Evolutionary conservation across 2,113 vertebrate genomes (phyloP), one percentile per base, ranked within the genome.

Genomic region (Holacanthus passer): DNA sequence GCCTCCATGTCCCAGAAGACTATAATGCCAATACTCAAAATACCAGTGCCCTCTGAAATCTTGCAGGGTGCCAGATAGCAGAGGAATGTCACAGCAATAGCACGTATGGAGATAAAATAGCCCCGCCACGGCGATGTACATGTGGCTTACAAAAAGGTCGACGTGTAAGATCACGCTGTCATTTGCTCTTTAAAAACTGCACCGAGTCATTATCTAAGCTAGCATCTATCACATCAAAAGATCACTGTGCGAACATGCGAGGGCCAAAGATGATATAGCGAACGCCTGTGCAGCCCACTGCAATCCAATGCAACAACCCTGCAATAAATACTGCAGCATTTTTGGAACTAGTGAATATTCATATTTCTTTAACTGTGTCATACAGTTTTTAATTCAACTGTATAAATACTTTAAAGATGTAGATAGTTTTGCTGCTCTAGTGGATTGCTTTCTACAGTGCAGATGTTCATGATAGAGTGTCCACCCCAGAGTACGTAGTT

Each of bases 101-200:
- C 79, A 39, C 43, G 75, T 47, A 13, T 70, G 4, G 31, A 70
- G 47, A 65, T 64, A 60, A 77, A 74, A 79, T 64, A 39, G 31
- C 43, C 32, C 9, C 56, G 55, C 29, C 60, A 3, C 56, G 22
- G 53, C 35, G 50, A 20, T 7, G 14, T 43, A 55, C 62, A 62
- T 39, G 43, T 45, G 43, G 64, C 56, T 66, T 70, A 70, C 68
- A 82, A 37, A 84, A 86, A 89, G 79, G 87, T 90, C 90, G 83
- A 47, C 17, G 62, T 82, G 59, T 81, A 81, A 74, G 69, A 88
- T 77, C 47, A 59, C 13, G 4, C 10, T 83, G 82, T 27, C 60
- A 60, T 90, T 79, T 76, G 71, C 72, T 35, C 73, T 81, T 77
- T 65, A n/a, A 79, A 82, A 79, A 52, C 10, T 3, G 16, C 71